Conservation (phyloP, 2,888 invertebrate species). For the Timema podura region DNA sequence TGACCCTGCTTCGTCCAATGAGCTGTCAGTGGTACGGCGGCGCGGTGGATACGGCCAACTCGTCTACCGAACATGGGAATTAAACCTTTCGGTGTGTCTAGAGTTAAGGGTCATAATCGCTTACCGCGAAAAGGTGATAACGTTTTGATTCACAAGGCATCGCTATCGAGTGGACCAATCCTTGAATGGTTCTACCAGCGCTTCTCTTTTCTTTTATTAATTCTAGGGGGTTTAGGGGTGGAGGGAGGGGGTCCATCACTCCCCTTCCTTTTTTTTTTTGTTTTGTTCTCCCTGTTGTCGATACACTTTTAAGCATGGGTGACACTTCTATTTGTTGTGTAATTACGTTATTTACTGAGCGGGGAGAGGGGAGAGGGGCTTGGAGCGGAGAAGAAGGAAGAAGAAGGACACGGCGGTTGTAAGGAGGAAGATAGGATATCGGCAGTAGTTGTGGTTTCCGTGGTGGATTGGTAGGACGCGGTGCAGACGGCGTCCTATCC, state of each 20-base stretch:
- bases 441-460: background rate
- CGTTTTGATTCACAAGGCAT: slow-evolving; percentile 19
- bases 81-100: no score
- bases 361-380: background rate
- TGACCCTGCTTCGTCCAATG: no score
- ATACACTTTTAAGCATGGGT: slow-evolving; percentile 29
- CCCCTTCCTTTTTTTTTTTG: no score
- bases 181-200: slow-evolving; percentile 15
- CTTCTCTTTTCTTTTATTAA: no score
- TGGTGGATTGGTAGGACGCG: background rate
- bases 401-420: background rate
- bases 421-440: slow-evolving; percentile 4
- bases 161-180: slow-evolving; percentile 20
- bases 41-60: no score
- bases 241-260: no score
- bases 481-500: background rate
- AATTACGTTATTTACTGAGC: slow-evolving; percentile 27
- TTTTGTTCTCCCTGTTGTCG: slow-evolving; percentile 20
- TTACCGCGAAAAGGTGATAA: background rate
- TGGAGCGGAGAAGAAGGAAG: slow-evolving; percentile 16
- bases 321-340: slow-evolving; percentile 26
- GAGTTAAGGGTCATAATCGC: no score
- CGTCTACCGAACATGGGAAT: no score
- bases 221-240: no score
- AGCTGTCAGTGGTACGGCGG: no score